Conservation (phyloP, 2,888 invertebrate species). For the Metopia argyrocephala region DNA sequence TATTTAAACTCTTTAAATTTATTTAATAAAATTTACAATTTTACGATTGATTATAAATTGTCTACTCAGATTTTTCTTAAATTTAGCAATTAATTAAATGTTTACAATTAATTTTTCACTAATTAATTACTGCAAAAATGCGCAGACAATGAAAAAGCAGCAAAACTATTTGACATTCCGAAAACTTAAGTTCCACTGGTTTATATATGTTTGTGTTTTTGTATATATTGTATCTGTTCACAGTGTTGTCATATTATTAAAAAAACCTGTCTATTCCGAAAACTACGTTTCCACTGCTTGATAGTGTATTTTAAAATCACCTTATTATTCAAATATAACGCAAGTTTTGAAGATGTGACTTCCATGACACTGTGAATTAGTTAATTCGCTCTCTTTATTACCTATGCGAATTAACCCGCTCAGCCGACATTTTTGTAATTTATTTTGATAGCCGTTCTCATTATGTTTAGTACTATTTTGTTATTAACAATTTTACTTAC, state of each 20-base stretch:
- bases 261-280: too few species aligned
- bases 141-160: slow-evolving; percentile 65
- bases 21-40: neutral
- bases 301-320: too few species aligned
- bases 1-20: neutral
- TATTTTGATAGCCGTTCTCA: too few species aligned
- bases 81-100: slow-evolving; percentile 18
- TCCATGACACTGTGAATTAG: too few species aligned
- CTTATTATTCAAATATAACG: too few species aligned
- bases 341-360: too few species aligned
- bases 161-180: slow-evolving; percentile 67
- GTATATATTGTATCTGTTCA: slow-evolving; percentile 5
- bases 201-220: neutral
- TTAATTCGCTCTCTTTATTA: too few species aligned
- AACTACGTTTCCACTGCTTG: too few species aligned
- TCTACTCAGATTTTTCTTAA: slow-evolving; percentile 12
- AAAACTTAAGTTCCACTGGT: slow-evolving; percentile 57
- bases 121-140: slow-evolving; percentile 64
- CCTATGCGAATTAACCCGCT: too few species aligned
- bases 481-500: too few species aligned
- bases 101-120: slow-evolving; percentile 65
- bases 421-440: too few species aligned
- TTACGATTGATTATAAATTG: neutral
- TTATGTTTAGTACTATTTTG: too few species aligned
- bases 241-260: neutral